These are phyloP conservation scores for Laothoe populi DNA, from an alignment of 2,888 invertebrate genomes.

Conservation along the genomic window DNA sequence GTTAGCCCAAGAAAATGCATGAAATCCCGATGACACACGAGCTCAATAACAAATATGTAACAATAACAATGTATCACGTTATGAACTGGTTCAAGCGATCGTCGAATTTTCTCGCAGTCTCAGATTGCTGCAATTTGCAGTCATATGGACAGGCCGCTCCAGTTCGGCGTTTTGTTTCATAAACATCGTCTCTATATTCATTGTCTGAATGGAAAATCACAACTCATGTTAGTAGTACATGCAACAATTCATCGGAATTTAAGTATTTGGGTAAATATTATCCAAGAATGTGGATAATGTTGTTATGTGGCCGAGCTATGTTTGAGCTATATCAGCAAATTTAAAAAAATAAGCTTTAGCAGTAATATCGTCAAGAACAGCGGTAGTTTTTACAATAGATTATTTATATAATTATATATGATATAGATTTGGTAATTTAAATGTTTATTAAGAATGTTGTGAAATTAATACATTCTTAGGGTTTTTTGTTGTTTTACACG, in stretches of 20 bases:
- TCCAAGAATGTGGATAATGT: background rate
- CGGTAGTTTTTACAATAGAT: too few species aligned
- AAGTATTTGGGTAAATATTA: background rate
- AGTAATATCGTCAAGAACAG: too few species aligned
- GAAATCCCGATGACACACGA: background rate
- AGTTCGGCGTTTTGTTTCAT: slow-evolving; percentile 65
- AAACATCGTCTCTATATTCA: slow-evolving; percentile 67
- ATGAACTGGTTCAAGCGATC: background rate
- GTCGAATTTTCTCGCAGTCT: slow-evolving; percentile 55
- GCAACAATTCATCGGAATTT: background rate
- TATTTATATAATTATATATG: too few species aligned
- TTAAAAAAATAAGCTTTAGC: too few species aligned
- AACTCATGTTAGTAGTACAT: slow-evolving; percentile 27
- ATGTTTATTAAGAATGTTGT: too few species aligned
- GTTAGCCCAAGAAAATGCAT: slow-evolving; percentile 4
- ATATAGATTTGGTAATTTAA: too few species aligned
- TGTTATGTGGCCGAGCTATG: too few species aligned
- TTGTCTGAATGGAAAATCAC: slow-evolving; percentile 63
- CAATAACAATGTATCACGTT: slow-evolving; percentile 1
- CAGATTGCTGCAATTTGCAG: slow-evolving; percentile 39
- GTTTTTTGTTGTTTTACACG: too few species aligned
- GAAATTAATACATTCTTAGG: too few species aligned
- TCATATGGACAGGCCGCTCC: slow-evolving; percentile 40
- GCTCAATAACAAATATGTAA: background rate
- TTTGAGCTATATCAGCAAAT: too few species aligned